Base-by-base conservation (phyloP, 2,888 invertebrate genomes). In the Eutolmus rufibarbis region DNA sequence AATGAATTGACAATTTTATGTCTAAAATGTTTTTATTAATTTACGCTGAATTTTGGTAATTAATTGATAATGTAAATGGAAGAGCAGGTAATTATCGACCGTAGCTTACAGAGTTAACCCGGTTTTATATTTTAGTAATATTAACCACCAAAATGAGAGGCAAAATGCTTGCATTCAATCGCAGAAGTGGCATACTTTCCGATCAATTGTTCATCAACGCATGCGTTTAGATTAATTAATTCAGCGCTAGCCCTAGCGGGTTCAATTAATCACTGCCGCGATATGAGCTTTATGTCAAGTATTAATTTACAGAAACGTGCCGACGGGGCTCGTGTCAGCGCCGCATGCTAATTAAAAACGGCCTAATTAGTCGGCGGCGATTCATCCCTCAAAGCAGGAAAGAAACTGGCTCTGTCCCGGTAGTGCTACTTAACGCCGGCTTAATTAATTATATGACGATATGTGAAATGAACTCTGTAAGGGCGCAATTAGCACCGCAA, bases 391-490 rank as follows among this genome's bases (percentile, higher is more conserved):
- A 37, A 23, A 34, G 16, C 57, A 14, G 37, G 28, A n/a, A 82
- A 81, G 34, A 57, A 57, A 9, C 19, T 34, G 3, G 7, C 16
- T 66, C 5, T 79, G 51, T 81, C 8, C 56, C 66, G 19, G 66
- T 37, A n/a, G 57, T 34, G 31, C 56, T 46, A 19, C 82, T 57
- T 37, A 34, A 34, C 5, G 19, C 40, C 19, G 28, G 37, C 82
- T 31, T 57, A 82, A 82, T 82, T 82, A 66, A 82, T 82, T 82
- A 82, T 57, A 37, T 37, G 82, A 82, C 82, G 57, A 82, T 82
- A 82, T 82, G 82, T 82, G 82, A 82, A 82, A 66, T 82, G 82
- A 66, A 40, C 66, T 82, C 37, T 28, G 57, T 28, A 37, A 66
- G 57, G 66, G 82, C 56, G 56, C 56, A 82, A 57, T 82, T 66